These are phyloP conservation scores for Entomobrya proxima DNA, from an alignment of 2,888 invertebrate species.

Conservation along the genomic window DNA sequence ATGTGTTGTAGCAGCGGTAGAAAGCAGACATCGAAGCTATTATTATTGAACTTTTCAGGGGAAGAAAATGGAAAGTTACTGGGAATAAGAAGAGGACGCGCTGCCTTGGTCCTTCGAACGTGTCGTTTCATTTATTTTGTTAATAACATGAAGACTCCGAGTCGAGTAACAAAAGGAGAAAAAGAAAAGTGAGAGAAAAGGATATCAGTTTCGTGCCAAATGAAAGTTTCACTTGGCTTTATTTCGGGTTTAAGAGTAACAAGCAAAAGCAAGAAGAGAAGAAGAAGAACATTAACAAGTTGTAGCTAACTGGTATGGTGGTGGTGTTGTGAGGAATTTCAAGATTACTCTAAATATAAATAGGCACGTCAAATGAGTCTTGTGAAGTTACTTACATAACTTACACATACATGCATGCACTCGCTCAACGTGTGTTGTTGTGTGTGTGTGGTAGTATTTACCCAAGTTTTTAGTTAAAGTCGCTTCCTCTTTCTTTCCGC, in stretches of 20 bases:
- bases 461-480: conserved; percentile 39
- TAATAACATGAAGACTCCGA: conserved; percentile 69
- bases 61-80: conserved; percentile 29
- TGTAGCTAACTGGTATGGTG: conserved; percentile 17
- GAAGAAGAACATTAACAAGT: conserved; percentile 12
- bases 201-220: conserved; percentile 73
- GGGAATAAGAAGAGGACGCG: neutral
- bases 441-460: conserved; percentile 1
- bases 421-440: neutral
- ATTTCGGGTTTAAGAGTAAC: conserved; percentile 21
- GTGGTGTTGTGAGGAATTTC: neutral
- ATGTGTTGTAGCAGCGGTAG: neutral
- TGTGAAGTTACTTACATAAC: conserved; percentile 15
- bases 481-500: conserved; percentile 39
- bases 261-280: neutral
- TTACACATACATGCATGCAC: neutral
- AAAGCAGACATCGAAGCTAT: conserved; percentile 9
- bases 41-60: conserved; percentile 55
- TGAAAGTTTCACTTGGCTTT: conserved; percentile 67
- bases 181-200: conserved; percentile 45
- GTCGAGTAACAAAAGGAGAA: conserved; percentile 50
- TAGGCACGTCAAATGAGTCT: conserved; percentile 37
- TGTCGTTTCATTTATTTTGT: conserved; percentile 75
- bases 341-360: conserved; percentile 34
- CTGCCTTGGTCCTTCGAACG: conserved; percentile 65